A percentile compares a stretch with the other conserved stretches of the same genome.
Conservation (phyloP, 1,140 invertebrate genomes). For the Arion vulgaris region DNA sequence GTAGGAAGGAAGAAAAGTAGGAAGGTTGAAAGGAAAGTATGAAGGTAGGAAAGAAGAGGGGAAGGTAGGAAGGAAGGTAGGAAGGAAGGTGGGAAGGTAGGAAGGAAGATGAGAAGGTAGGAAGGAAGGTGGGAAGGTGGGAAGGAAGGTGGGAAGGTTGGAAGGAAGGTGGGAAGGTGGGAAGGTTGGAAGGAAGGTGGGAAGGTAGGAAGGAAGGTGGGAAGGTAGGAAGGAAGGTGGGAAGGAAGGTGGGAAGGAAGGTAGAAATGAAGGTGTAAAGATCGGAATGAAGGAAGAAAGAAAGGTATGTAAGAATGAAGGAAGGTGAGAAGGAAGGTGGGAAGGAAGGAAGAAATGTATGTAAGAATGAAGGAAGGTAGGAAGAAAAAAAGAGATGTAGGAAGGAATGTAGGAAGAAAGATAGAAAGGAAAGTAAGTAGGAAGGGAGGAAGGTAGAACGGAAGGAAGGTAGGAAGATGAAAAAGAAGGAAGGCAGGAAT, state of each 20-base stretch:
- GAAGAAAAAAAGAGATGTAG: background rate
- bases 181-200: background rate
- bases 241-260: background rate
- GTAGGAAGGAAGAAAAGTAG: background rate
- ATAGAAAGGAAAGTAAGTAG: background rate
- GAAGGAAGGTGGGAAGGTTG: background rate
- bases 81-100: background rate
- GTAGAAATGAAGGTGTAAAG: background rate
- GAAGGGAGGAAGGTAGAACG: background rate
- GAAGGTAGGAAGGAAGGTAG: background rate
- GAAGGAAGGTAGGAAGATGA: background rate
- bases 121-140: background rate
- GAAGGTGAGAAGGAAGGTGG: background rate
- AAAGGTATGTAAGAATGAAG: background rate
- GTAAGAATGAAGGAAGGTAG: background rate
- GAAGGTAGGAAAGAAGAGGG: background rate
- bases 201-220: background rate
- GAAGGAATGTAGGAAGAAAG: background rate
- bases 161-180: background rate
- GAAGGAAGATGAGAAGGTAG: background rate
- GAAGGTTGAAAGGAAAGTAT: background rate
- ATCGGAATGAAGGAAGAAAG: background rate
- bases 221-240: background rate
- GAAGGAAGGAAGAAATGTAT: background rate
- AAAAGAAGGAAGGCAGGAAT: background rate